A percentile compares a stretch with the other conserved stretches of the same genome.
Conservation (phyloP, 2,113 vertebrate genomes). For the Oreochromis spilurus region DNA sequence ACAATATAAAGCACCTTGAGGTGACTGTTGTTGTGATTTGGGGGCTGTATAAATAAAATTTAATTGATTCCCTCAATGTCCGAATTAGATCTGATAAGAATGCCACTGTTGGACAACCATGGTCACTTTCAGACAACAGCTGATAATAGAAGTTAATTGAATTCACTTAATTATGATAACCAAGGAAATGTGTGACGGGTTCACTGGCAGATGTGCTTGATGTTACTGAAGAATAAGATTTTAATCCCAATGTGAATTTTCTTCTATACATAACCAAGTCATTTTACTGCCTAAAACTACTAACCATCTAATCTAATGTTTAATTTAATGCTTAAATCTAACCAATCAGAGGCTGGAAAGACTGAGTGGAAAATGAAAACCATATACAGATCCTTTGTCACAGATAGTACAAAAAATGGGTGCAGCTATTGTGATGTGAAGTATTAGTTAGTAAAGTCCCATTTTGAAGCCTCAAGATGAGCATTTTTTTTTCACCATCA, state of each 20-base stretch:
- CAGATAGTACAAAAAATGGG: not conserved
- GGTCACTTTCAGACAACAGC: not conserved
- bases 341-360: not conserved
- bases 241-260: not conserved
- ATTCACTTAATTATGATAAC: not conserved
- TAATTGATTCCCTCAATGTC: not conserved
- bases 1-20: too few relatives aligned
- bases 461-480: not conserved
- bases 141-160: not conserved
- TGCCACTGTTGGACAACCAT: not conserved
- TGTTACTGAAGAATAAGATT: not conserved
- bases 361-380: not conserved
- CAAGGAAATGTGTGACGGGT: fast-evolving
- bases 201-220: not conserved
- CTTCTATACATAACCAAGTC: not conserved
- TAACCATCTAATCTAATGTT: fast-evolving
- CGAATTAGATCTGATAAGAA: not conserved
- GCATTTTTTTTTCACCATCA: not conserved
- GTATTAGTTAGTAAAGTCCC: not conserved
- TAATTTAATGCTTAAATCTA: not conserved
- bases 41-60: fast-evolving
- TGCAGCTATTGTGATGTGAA: not conserved
- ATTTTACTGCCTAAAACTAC: not conserved
- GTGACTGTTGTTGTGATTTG: too few relatives aligned
- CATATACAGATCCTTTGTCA: not conserved